A percentile compares a stretch with the other conserved stretches of the same genome.
phyloP scores from a whole-genome alignment of 2,888 invertebrate genomes.

The Phrixothrix hirtus region DNA sequence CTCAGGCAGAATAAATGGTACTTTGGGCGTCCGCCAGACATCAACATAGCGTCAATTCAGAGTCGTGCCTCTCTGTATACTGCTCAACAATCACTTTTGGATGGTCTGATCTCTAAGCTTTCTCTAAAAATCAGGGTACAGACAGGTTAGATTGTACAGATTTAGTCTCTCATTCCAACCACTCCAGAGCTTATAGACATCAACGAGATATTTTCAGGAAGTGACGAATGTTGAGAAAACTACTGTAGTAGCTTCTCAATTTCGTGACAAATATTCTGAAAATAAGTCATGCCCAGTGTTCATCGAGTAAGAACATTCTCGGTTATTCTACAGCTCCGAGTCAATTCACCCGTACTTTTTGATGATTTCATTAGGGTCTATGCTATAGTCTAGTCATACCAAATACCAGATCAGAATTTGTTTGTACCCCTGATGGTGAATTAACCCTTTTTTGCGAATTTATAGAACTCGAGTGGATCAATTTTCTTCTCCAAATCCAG shows the following conservation, averaged over 20 bases:
- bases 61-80: no score
- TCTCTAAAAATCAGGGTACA: no score
- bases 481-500: no score
- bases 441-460: constrained; percentile 1
- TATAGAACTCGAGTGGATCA: neutral
- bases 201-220: neutral
- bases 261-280: neutral
- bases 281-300: neutral
- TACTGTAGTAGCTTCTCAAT: constrained; percentile 6
- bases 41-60: no score
- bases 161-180: neutral
- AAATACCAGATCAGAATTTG: constrained; percentile 4
- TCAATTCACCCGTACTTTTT: constrained; percentile 22
- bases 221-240: constrained; percentile 2
- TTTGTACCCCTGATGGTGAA: constrained; percentile 2
- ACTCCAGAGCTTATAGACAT: neutral
- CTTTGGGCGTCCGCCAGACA: no score
- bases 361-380: constrained; percentile 14
- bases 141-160: no score
- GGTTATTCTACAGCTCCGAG: constrained; percentile 2
- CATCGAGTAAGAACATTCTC: neutral
- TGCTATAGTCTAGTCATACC: constrained; percentile 1
- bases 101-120: no score
- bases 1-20: no score
- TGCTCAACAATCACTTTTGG: no score